phyloP scores from a whole-genome alignment of 2,113 vertebrate genomes.

The Barbus barbus region DNA sequence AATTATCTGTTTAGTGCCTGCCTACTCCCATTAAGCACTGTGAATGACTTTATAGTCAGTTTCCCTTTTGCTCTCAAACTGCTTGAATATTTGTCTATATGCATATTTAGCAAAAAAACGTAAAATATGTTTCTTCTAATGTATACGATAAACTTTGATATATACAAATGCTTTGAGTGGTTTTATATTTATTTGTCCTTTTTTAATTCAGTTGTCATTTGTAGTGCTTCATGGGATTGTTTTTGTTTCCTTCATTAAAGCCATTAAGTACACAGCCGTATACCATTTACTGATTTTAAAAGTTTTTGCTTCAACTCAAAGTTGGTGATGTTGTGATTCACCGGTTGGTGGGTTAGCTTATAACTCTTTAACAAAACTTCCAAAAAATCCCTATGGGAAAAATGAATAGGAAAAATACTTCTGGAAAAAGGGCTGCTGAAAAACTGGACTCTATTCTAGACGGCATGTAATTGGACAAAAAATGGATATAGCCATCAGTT shows the following conservation, averaged over 20 bases:
- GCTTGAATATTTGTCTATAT: neutral
- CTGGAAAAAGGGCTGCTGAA: too few species aligned
- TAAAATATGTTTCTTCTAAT: neutral
- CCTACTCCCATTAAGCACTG: neutral
- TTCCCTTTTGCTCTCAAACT: neutral
- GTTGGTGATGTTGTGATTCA: neutral
- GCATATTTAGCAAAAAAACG: neutral
- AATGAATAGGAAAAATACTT: neutral
- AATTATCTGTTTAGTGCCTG: neutral
- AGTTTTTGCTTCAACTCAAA: neutral
- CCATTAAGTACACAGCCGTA: neutral
- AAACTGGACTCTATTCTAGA: neutral
- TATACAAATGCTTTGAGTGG: too few species aligned
- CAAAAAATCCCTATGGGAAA: neutral
- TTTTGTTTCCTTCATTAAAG: neutral
- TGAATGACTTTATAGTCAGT: neutral
- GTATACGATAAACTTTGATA: neutral
- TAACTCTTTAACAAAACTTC: neutral
- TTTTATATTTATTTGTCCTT: too few species aligned
- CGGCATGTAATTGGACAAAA: neutral
- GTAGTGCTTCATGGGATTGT: neutral
- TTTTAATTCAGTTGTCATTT: too few species aligned
- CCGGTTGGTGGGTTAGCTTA: neutral
- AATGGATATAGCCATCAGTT: neutral
- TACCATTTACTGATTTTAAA: neutral